Percentiles rank a stretch among this genome's conserved stretches.
Evolutionary conservation across 2,797 vertebrate species (phyloP).

Genomic region (Cryptoblepharus egeriae): DNA sequence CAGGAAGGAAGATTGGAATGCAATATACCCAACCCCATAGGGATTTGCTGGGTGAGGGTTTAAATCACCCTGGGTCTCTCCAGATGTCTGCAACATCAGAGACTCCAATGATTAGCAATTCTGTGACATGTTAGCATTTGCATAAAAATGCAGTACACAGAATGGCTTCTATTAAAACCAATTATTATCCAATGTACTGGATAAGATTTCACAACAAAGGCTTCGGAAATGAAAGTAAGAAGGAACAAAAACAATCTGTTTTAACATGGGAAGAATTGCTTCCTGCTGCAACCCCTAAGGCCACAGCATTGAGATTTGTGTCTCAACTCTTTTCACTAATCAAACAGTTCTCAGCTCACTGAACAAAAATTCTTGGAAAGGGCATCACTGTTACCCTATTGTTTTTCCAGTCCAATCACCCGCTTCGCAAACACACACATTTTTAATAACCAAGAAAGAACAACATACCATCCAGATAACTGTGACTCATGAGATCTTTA

Average conservation of each 20-base stretch:
- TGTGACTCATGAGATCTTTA: background rate
- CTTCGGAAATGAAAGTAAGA: slow-evolving; percentile 26
- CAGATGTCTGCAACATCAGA: slow-evolving; percentile 24
- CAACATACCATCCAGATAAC: background rate
- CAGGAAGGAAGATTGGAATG: slow-evolving; percentile 11
- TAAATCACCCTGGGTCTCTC: background rate
- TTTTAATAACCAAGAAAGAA: slow-evolving; percentile 17
- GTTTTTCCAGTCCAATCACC: slow-evolving; percentile 18
- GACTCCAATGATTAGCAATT: slow-evolving; percentile 27
- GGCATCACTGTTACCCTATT: background rate
- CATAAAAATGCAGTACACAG: slow-evolving; percentile 29
- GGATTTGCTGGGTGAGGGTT: background rate
- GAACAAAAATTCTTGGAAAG: background rate
- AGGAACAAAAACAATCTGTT: slow-evolving; percentile 15
- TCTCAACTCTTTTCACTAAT: background rate
- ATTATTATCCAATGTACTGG: slow-evolving; percentile 15
- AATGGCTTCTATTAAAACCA: slow-evolving; percentile 33
- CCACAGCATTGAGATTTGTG: background rate
- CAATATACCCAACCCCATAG: background rate
- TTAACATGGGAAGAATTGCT: slow-evolving; percentile 7
- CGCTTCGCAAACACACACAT: background rate
- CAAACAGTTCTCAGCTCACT: background rate
- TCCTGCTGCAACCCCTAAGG: slow-evolving; percentile 9
- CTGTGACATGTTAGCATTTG: slow-evolving; percentile 16
- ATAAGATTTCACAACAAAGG: slow-evolving; percentile 31